Percentiles rank a stretch among this genome's conserved stretches.
Evolutionary conservation across 2,888 invertebrate genomes (phyloP).

Genomic region (Odontocolon sp.): DNA sequence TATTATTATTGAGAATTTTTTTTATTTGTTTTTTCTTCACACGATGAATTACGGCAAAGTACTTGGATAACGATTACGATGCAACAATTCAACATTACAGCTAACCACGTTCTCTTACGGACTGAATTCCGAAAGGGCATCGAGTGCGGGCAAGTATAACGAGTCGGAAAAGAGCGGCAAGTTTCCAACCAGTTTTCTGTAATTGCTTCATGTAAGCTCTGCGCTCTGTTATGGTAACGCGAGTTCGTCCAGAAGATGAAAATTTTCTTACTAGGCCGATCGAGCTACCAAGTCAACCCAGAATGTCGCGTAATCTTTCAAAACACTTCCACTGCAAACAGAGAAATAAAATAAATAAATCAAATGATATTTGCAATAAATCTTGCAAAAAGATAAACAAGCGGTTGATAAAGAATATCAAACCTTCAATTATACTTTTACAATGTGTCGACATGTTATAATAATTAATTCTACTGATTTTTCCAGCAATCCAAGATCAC

Average conservation of each 20-base stretch:
- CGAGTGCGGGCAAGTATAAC: constrained; percentile 11
- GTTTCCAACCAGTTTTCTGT: constrained; percentile 46
- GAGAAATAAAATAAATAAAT: constrained; percentile 54
- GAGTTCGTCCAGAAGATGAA: background rate
- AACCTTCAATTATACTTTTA: constrained; percentile 45
- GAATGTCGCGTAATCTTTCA: constrained; percentile 89
- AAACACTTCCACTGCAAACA: constrained; percentile 87
- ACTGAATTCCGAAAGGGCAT: constrained; percentile 36
- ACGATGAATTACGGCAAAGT: background rate
- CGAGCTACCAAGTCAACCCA: constrained; percentile 83
- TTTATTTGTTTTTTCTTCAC: background rate
- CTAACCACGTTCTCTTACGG: background rate
- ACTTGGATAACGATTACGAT: background rate
- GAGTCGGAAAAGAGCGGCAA: background rate
- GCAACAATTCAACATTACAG: background rate
- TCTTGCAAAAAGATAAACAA: too few species aligned
- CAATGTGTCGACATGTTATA: constrained; percentile 5
- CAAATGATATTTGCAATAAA: background rate
- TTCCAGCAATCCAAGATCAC: constrained; percentile 8
- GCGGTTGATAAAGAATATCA: constrained; percentile 37
- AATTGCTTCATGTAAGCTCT: constrained; percentile 14
- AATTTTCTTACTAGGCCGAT: constrained; percentile 50
- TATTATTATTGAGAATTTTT: constrained; percentile 1
- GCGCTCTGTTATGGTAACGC: background rate
- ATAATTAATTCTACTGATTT: constrained; percentile 30